phyloP scores from a whole-genome alignment of 2,888 invertebrate species.

The Netelia fuscicornis region DNA sequence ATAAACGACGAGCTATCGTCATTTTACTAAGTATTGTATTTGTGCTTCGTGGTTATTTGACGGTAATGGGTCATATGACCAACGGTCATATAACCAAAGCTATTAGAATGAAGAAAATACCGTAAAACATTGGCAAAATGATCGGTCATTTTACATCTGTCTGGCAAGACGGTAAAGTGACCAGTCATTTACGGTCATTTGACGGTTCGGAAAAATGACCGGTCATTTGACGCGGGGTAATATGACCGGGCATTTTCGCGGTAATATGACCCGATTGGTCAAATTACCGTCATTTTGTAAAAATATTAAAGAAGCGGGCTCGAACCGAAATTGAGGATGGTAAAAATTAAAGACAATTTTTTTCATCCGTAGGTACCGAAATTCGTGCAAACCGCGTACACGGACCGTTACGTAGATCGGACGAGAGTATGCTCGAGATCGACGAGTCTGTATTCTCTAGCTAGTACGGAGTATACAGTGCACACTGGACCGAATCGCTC shows the following conservation, averaged over 20 bases:
- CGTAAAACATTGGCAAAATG: too few species aligned
- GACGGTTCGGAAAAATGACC: too few species aligned
- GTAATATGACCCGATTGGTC: neutral
- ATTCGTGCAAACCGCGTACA: neutral
- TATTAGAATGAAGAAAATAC: too few species aligned
- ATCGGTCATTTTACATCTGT: too few species aligned
- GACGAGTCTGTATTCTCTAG: neutral
- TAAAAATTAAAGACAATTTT: neutral
- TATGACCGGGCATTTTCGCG: too few species aligned
- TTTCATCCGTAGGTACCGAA: neutral
- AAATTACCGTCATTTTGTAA: neutral
- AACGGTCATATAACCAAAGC: neutral
- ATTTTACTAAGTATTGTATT: neutral
- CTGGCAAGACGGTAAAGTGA: too few species aligned
- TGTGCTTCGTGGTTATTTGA: neutral
- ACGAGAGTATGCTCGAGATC: slow-evolving; percentile 5
- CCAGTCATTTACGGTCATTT: too few species aligned
- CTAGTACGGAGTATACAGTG: neutral
- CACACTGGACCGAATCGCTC: slow-evolving; percentile 14
- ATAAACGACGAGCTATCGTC: too few species aligned
- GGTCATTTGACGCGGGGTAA: too few species aligned
- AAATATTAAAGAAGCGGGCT: too few species aligned
- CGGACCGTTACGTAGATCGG: neutral
- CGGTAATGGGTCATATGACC: neutral
- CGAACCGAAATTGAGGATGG: neutral